phyloP scores from a whole-genome alignment of 2,113 vertebrate genomes.

The Meriones unguiculatus region DNA sequence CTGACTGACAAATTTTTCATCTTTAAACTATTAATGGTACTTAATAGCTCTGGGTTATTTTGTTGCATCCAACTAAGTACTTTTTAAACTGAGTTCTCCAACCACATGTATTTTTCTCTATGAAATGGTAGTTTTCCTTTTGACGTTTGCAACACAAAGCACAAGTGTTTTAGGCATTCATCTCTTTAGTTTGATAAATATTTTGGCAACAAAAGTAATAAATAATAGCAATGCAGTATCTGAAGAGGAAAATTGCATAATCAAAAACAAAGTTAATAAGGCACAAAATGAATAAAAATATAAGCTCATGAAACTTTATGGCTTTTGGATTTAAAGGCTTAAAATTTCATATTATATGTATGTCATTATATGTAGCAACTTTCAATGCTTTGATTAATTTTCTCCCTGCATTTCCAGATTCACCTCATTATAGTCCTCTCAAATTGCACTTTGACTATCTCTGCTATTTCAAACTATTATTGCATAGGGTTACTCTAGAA shows the following conservation, averaged over 20 bases:
- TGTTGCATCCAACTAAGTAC: neutral
- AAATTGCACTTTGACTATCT: neutral
- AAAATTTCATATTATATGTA: neutral
- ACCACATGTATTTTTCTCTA: neutral
- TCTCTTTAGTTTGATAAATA: neutral
- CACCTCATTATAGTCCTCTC: neutral
- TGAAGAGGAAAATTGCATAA: neutral
- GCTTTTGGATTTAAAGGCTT: neutral
- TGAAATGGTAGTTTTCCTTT: neutral
- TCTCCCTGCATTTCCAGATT: neutral
- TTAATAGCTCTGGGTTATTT: neutral
- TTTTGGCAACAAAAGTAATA: neutral
- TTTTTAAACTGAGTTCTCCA: neutral
- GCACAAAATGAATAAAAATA: neutral
- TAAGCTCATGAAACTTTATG: conserved; percentile 19
- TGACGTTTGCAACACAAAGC: neutral
- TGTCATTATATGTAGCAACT: neutral
- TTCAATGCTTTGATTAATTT: neutral
- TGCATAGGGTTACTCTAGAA: neutral
- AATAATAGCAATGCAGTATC: neutral
- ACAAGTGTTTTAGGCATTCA: neutral
- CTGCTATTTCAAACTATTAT: neutral
- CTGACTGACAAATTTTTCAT: neutral
- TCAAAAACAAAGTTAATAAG: neutral
- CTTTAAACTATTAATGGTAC: neutral